Evolutionary conservation across 2,888 invertebrate species (phyloP).

Genomic region (Hetaerina titia): DNA sequence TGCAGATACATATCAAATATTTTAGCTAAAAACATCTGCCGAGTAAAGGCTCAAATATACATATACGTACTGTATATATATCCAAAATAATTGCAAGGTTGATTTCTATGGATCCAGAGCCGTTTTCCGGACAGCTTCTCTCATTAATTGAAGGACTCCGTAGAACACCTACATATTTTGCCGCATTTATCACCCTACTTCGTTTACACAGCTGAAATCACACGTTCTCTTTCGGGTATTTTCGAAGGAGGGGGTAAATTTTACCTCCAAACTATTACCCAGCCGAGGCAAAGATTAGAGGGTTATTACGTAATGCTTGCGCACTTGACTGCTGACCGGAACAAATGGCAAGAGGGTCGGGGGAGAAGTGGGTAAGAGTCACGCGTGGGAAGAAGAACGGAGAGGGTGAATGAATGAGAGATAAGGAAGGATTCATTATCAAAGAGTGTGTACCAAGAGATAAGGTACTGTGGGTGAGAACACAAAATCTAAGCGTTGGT

Average conservation of each 20-base stretch:
- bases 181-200: neutral
- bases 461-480: neutral
- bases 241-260: neutral
- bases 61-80: neutral
- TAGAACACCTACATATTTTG: too few relatives aligned
- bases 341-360: too few relatives aligned
- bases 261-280: neutral
- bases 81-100: neutral
- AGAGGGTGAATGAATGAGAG: neutral
- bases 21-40: neutral
- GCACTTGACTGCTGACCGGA: too few relatives aligned
- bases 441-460: neutral
- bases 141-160: neutral
- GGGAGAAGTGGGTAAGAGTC: neutral
- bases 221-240: neutral
- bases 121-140: neutral
- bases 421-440: neutral
- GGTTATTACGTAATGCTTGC: too few relatives aligned
- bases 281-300: too few relatives aligned
- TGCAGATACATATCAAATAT: too few relatives aligned
- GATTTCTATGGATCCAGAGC: neutral
- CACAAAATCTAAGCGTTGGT: neutral
- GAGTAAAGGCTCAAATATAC: neutral
- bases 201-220: neutral
- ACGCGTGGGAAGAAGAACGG: neutral